Conservation (phyloP, 2,888 invertebrate species). For the Synanthedon myopaeformis region DNA sequence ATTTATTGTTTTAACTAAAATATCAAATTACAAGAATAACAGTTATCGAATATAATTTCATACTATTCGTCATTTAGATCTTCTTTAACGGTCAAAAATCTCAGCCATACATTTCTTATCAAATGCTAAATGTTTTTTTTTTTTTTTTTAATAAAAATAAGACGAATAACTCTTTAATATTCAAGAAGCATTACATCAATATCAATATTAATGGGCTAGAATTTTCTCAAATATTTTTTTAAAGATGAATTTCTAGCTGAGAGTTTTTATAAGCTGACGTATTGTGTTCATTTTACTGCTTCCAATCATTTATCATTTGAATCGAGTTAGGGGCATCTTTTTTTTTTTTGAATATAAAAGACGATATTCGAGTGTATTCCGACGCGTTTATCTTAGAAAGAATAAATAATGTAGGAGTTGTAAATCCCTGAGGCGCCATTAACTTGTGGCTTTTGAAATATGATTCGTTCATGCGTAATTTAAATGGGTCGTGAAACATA, state of each 20-base stretch:
- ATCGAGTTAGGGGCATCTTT: neutral
- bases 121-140: neutral
- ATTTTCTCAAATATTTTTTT: neutral
- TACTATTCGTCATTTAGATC: too few relatives aligned
- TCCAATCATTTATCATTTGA: constrained; percentile 15
- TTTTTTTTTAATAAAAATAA: neutral
- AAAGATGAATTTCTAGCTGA: neutral
- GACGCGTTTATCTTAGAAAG: neutral
- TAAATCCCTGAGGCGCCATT: neutral
- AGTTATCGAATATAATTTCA: too few relatives aligned
- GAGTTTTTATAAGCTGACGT: constrained; percentile 5
- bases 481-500: constrained; percentile 1
- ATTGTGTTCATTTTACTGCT: constrained; percentile 20
- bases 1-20: too few relatives aligned
- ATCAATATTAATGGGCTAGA: too few relatives aligned
- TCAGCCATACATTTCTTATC: too few relatives aligned
- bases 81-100: too few relatives aligned
- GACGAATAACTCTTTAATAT: neutral
- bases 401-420: neutral
- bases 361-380: neutral
- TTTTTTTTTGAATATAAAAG: neutral
- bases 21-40: too few relatives aligned
- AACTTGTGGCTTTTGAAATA: constrained; percentile 2
- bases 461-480: constrained; percentile 1
- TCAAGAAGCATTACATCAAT: too few relatives aligned